Percentiles rank a stretch among this genome's conserved stretches.
phyloP scores from a whole-genome alignment of 2,888 invertebrate genomes.

The Coenonympha glycerion region DNA sequence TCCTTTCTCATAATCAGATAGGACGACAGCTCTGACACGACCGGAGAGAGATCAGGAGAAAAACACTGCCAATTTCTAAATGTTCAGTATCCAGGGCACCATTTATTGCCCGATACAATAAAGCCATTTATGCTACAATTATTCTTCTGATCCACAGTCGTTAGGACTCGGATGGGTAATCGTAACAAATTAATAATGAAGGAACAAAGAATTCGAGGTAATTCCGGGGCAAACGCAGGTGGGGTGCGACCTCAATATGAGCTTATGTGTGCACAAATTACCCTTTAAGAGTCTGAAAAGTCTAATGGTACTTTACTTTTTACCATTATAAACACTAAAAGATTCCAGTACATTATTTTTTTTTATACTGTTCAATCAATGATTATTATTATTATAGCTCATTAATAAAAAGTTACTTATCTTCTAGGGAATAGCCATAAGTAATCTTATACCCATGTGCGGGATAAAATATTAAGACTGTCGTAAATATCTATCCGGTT shows the following conservation, averaged over 20 bases:
- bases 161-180: slow-evolving; percentile 34
- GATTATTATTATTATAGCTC: too few species aligned
- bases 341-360: too few species aligned
- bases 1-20: too few species aligned
- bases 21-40: too few species aligned
- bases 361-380: too few species aligned
- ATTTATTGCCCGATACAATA: not conserved
- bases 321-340: too few species aligned
- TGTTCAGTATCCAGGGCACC: not conserved
- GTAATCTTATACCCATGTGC: too few species aligned
- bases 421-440: too few species aligned
- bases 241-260: slow-evolving; percentile 26
- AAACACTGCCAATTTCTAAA: too few species aligned
- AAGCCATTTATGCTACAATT: slow-evolving; percentile 6
- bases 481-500: not conserved
- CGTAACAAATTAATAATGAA: slow-evolving; percentile 47
- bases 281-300: slow-evolving; percentile 29
- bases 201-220: slow-evolving; percentile 45
- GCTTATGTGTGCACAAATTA: slow-evolving; percentile 46
- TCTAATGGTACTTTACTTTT: slow-evolving; percentile 16
- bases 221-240: slow-evolving; percentile 41
- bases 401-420: too few species aligned
- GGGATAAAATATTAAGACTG: not conserved
- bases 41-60: too few species aligned
- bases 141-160: slow-evolving; percentile 35